Base-by-base conservation (phyloP, 1,140 invertebrate species). In the Cydia pomonella region DNA sequence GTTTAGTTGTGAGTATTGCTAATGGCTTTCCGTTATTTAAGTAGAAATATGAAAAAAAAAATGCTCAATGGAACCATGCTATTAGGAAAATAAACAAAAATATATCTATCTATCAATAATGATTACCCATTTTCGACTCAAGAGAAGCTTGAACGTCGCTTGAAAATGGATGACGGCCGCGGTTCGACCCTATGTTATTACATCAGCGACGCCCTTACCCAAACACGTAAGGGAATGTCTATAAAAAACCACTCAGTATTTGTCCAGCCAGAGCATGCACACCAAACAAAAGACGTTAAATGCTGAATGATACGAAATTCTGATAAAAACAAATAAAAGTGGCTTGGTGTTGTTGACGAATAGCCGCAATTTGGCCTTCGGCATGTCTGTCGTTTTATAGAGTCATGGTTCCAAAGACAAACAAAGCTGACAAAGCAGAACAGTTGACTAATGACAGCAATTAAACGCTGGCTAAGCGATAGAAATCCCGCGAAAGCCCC, bases 1-100 rank as follows among this genome's bases (percentile, higher is more conserved):
- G 41, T 13, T 44, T 44, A 44, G 41, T 44, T 44, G 41, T 44
- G 13, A 12, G 41, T 0, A 44, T 44, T 16, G 41, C 41, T 44
- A 44, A 44, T 44, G 41, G 41, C 41, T 44, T 44, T 44, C 13
- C 41, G 41, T 12, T 44, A 44, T 44, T 44, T 13, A 0, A 16
- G 13, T 44, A 7, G 41, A 44, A 16, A 44, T 44, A 44, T 3
- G 9, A 13, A 4, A 2, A 44, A 10, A 13, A 41, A 10, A 41
- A 44, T 12, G 13, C 13, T 41, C 2, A 41, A 41, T 9, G 13
- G 13, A 44, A 44, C 13, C 4, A 44, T 53, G 50, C 12, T 53
- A 53, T 53, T n/a, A 29, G 63, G 16, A 66, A 66, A n/a, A 29
- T 66, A 66, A 66, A 66, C 63, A 66, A 33, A 63, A 29, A 33